These are phyloP conservation scores for Halcyon smyrnensis DNA, from an alignment of 2,797 vertebrate genomes.

Conservation along the genomic window DNA sequence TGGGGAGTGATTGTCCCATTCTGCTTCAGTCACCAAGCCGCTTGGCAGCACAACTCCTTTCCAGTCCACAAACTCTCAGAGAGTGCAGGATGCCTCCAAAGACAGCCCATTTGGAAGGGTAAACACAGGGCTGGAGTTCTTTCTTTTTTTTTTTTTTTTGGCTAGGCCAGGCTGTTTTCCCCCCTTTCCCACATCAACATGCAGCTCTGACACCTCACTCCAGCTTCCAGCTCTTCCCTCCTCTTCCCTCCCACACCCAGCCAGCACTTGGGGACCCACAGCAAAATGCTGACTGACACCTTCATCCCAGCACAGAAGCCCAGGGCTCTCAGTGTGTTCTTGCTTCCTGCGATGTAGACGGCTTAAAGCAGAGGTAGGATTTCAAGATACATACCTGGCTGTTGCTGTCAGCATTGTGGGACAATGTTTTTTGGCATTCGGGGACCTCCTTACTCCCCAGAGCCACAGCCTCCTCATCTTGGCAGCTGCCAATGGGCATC, in stretches of 20 bases:
- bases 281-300: no score
- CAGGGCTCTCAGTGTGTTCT: neutral
- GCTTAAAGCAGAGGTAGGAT: neutral
- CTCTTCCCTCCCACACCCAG: neutral
- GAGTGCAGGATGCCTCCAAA: neutral
- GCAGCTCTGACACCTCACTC: neutral
- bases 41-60: neutral
- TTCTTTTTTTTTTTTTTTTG: neutral
- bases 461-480: neutral
- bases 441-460: neutral
- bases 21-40: neutral
- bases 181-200: fast-evolving
- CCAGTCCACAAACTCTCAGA: neutral
- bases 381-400: fast-evolving
- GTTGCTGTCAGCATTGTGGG: fast-evolving
- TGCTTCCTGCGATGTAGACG: neutral
- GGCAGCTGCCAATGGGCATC: neutral
- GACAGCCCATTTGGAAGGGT: neutral
- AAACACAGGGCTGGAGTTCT: no score
- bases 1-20: neutral
- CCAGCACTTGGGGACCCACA: fast-evolving
- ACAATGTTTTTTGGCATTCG: neutral
- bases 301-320: neutral
- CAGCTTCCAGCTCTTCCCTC: neutral
- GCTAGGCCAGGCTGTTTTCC: neutral